Base-by-base conservation (phyloP, 1,140 invertebrate species). In the Sycobia sp. region DNA sequence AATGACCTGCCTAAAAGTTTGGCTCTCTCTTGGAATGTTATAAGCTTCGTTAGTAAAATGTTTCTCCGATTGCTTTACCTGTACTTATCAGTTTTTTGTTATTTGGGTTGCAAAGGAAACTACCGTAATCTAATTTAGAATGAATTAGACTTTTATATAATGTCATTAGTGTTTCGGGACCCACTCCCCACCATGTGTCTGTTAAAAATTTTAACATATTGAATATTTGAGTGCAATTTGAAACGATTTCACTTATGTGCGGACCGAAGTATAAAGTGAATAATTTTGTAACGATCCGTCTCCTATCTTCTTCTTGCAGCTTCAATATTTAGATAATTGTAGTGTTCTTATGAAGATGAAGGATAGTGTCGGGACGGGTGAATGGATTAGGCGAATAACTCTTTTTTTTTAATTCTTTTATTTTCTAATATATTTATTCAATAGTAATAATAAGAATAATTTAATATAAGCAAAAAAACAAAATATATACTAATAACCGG, bases 171-270 rank as follows among this genome's bases (percentile, higher is more conserved):
- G 27, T 53, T 13, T 20, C 11, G 2, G 47, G 36, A 22, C 49
- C 1, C 5, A 25, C 14, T n/a, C n/a, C 47, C 58, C 58, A 61
- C 59, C 57, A 60, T 16, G 36, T 60, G 7, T 47, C 57, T 7
- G 29, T n/a, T 32, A 51, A 43, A 22, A 29, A 60, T 51, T 43
- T 60, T 8, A 60, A 2, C 2, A 60, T 60, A 41, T 60, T 60
- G 10, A 60, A 16, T 10, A 36, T 7, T 10, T n/a, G n/a, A 2
- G n/a, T 29, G 20, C 36, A 39, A 41, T 25, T 60, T 3, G n/a
- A 50, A 9, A 29, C 10, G n/a, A 54, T 38, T 22, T 51, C n/a
- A 22, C 38, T 20, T 7, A 54, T 16, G 7, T 51, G 49, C 29
- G 3, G 5, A 3, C 9, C 16, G 16, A 51, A 51, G 0, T 13